phyloP scores from a whole-genome alignment of 2,113 vertebrate species.

The Pygoscelis antarcticus region DNA sequence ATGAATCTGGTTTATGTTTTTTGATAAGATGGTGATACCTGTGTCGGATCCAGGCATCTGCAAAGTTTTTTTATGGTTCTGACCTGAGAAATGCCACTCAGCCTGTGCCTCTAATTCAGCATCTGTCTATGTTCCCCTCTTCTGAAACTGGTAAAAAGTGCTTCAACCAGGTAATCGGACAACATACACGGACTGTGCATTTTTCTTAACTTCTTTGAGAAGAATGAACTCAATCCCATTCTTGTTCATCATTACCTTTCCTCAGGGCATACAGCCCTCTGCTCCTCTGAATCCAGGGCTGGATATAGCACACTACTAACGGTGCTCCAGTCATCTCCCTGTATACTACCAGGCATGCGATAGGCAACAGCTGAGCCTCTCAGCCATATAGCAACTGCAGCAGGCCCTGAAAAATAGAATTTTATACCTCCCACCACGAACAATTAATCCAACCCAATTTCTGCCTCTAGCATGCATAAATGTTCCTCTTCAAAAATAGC shows the following conservation, averaged over 20 bases:
- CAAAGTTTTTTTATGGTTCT: neutral
- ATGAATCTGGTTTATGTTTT: neutral
- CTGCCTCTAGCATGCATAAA: neutral
- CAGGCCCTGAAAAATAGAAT: neutral
- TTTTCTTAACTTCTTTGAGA: neutral
- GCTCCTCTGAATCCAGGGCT: neutral
- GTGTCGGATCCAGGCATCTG: neutral
- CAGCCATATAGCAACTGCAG: neutral
- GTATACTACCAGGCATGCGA: neutral
- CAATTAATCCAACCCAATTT: neutral
- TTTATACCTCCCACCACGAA: neutral
- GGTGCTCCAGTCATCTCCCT: neutral
- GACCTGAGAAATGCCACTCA: neutral
- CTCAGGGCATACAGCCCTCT: fast-evolving
- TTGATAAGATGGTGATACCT: neutral
- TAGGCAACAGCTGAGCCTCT: neutral
- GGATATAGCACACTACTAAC: neutral
- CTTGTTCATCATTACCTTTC: neutral
- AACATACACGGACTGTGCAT: neutral
- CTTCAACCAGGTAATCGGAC: neutral
- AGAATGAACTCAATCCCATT: neutral
- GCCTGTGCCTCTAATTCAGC: neutral
- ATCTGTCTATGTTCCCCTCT: neutral
- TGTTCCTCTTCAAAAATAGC: neutral
- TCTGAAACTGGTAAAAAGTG: neutral